Conservation (phyloP, 1,140 invertebrate genomes). For the Conus ventricosus region DNA sequence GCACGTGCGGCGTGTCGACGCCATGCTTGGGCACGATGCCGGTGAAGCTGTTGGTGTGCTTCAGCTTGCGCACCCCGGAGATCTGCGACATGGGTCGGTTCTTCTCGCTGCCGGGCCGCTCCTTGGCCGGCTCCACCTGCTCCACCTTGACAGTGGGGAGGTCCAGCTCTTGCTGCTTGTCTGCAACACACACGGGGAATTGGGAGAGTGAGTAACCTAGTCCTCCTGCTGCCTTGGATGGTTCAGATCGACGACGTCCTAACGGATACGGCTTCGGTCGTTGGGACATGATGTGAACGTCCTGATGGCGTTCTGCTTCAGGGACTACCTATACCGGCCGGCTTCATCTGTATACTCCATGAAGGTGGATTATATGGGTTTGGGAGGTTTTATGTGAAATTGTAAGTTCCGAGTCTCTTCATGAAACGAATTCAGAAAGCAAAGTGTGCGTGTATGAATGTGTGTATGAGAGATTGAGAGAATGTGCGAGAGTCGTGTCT, state of each 20-base stretch:
- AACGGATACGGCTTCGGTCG: too few relatives aligned
- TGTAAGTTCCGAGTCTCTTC: too few relatives aligned
- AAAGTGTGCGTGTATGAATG: not conserved
- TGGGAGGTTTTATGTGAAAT: too few relatives aligned
- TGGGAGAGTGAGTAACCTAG: too few relatives aligned
- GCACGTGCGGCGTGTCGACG: constrained; percentile 92
- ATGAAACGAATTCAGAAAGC: too few relatives aligned
- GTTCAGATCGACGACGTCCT: too few relatives aligned
- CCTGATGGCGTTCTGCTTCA: not conserved
- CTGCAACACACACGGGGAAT: constrained; percentile 76
- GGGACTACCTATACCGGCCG: not conserved
- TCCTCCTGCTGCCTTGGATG: too few relatives aligned
- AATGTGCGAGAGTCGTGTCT: not conserved
- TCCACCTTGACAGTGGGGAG: constrained; percentile 84
- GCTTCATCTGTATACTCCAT: not conserved
- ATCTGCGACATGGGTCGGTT: constrained; percentile 71
- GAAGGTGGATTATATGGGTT: too few relatives aligned
- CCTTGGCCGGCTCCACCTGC: constrained; percentile 78
- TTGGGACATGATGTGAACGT: too few relatives aligned
- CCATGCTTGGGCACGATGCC: constrained; percentile 92
- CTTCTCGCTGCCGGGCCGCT: constrained; percentile 81
- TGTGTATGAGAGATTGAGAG: not conserved
- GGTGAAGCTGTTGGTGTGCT: constrained; percentile 83
- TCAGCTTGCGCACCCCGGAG: constrained; percentile 67
- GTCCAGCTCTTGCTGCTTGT: constrained; percentile 97